Conservation (phyloP, 2,888 invertebrate species). For the Cheilosia soror region DNA sequence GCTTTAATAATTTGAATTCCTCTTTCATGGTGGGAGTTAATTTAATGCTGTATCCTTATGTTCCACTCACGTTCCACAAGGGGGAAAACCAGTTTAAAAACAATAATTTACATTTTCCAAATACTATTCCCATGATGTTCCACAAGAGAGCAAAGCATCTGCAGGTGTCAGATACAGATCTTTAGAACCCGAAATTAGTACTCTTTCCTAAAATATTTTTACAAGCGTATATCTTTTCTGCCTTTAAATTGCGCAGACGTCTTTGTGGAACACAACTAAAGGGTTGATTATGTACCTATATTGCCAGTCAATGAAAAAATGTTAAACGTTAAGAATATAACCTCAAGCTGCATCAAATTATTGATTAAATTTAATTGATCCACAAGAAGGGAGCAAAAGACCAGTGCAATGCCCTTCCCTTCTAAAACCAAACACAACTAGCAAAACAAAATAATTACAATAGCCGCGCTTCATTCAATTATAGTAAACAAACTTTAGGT, state of each 20-base stretch:
- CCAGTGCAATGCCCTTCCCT: conserved; percentile 65
- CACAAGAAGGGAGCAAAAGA: background rate
- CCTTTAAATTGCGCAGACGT: conserved; percentile 1
- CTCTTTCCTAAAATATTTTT: background rate
- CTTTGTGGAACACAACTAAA: background rate
- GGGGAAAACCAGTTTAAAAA: too few relatives aligned
- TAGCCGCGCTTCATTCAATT: conserved; percentile 56
- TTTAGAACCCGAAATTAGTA: background rate
- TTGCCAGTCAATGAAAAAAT: background rate
- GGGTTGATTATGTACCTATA: background rate
- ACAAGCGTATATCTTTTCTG: background rate
- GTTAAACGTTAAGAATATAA: background rate
- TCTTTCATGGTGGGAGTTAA: background rate
- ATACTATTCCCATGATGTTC: too few relatives aligned
- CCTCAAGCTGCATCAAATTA: conserved; percentile 36
- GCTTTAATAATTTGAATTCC: background rate
- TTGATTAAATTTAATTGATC: conserved; percentile 67
- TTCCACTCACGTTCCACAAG: conserved; percentile 4
- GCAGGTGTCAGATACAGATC: background rate
- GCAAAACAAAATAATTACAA: conserved; percentile 58
- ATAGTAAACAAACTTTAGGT: conserved; percentile 59
- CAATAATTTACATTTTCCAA: too few relatives aligned
- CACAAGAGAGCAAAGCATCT: background rate
- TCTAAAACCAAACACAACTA: conserved; percentile 6
- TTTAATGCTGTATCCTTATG: background rate